Conservation (phyloP, 2,113 vertebrate species). For the Mirza zaza region DNA sequence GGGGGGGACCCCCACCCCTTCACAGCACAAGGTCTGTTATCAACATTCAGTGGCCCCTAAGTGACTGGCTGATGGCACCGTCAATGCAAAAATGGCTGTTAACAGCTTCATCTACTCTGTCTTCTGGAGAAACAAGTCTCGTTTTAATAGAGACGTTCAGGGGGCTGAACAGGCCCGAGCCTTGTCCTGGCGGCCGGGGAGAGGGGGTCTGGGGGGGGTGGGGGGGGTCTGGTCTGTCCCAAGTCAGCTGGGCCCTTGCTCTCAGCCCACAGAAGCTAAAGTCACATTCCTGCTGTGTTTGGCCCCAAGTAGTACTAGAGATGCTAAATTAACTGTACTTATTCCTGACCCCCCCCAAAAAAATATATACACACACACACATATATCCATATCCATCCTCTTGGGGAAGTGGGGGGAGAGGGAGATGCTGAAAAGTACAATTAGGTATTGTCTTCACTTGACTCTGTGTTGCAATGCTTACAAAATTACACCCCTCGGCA, state of each 20-base stretch:
- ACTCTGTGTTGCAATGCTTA: background rate
- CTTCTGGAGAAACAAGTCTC: background rate
- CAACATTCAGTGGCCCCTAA: background rate
- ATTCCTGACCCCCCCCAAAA: background rate
- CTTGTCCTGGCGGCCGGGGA: too few species aligned
- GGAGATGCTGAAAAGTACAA: background rate
- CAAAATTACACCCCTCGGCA: conserved; percentile 44
- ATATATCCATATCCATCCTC: background rate
- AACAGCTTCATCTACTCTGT: background rate
- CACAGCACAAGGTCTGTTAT: background rate
- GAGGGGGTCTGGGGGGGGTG: too few species aligned
- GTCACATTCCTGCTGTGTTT: too few species aligned
- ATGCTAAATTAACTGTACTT: background rate
- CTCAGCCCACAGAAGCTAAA: background rate
- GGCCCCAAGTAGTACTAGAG: background rate
- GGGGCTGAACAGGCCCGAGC: background rate
- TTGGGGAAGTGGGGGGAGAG: background rate
- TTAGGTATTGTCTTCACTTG: background rate
- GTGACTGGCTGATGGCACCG: fast-evolving
- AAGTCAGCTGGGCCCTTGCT: fast-evolving
- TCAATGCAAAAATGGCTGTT: background rate
- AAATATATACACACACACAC: fast-evolving
- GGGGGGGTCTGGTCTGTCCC: background rate
- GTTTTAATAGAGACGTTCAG: background rate
- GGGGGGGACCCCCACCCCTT: fast-evolving